A percentile compares a stretch with the other conserved stretches of the same genome.
Evolutionary conservation across 1,140 invertebrate genomes (phyloP).

Genomic region (Battus philenor): DNA sequence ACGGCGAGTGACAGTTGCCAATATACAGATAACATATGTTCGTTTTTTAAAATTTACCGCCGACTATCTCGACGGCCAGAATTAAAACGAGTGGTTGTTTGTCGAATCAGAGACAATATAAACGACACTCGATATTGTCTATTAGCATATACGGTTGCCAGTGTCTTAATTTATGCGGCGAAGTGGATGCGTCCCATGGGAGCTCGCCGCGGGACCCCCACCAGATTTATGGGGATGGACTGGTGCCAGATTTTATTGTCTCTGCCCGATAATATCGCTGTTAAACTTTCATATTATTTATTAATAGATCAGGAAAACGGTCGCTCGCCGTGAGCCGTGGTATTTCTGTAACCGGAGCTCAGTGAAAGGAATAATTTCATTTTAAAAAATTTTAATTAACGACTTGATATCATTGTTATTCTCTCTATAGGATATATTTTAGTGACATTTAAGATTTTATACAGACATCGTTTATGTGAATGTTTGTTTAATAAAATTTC

Average conservation of each 20-base stretch:
- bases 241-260: slow-evolving; percentile 13
- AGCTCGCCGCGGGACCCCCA: slow-evolving; percentile 1
- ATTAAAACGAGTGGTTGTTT: neutral
- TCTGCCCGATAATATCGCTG: slow-evolving; percentile 12
- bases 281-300: slow-evolving; percentile 15
- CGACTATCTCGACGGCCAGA: slow-evolving; percentile 3
- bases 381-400: no score
- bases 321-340: neutral
- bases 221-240: slow-evolving; percentile 15
- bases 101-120: slow-evolving; percentile 12
- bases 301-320: slow-evolving; percentile 13
- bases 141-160: slow-evolving; percentile 15
- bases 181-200: slow-evolving; percentile 3
- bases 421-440: no score
- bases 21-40: slow-evolving; percentile 7
- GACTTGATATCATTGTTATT: no score
- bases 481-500: neutral
- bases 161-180: slow-evolving; percentile 11
- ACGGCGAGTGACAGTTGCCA: slow-evolving; percentile 3
- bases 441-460: neutral
- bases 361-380: neutral
- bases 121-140: slow-evolving; percentile 11
- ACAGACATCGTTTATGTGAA: neutral
- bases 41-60: neutral
- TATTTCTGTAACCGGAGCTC: slow-evolving; percentile 14